phyloP scores from a whole-genome alignment of 2,888 invertebrate species.

The Oxyscelio sp. region DNA sequence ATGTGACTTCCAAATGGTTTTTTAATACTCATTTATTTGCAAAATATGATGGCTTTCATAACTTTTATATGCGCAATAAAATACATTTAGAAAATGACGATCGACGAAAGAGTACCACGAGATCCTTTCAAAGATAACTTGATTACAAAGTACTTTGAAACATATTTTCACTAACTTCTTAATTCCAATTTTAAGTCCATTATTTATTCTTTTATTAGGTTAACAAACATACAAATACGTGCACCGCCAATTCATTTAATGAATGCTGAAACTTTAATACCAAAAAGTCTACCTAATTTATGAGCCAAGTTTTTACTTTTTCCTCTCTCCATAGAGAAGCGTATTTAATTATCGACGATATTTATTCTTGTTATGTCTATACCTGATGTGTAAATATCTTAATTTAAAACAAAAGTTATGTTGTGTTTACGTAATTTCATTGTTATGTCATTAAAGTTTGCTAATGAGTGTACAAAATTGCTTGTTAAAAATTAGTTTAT shows the following conservation, averaged over 20 bases:
- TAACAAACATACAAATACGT: conserved; percentile 54
- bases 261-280: conserved; percentile 23
- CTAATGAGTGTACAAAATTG: too few species aligned
- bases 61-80: conserved; percentile 46
- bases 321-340: not conserved
- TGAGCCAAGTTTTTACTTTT: conserved; percentile 3
- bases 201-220: conserved; percentile 53
- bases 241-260: conserved; percentile 39
- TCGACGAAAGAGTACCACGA: conserved; percentile 21
- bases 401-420: too few species aligned
- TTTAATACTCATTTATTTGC: conserved; percentile 51
- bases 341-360: not conserved
- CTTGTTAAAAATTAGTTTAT: too few species aligned
- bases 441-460: too few species aligned
- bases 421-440: too few species aligned
- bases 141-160: conserved; percentile 58
- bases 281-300: conserved; percentile 31
- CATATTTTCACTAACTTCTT: conserved; percentile 56
- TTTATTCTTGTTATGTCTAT: too few species aligned
- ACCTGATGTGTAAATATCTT: too few species aligned
- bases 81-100: conserved; percentile 44
- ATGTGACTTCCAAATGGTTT: conserved; percentile 42
- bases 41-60: conserved; percentile 39
- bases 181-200: conserved; percentile 52
- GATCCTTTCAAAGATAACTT: conserved; percentile 51